phyloP scores from a whole-genome alignment of 2,113 vertebrate genomes.

The Pogonocichla stellata region DNA sequence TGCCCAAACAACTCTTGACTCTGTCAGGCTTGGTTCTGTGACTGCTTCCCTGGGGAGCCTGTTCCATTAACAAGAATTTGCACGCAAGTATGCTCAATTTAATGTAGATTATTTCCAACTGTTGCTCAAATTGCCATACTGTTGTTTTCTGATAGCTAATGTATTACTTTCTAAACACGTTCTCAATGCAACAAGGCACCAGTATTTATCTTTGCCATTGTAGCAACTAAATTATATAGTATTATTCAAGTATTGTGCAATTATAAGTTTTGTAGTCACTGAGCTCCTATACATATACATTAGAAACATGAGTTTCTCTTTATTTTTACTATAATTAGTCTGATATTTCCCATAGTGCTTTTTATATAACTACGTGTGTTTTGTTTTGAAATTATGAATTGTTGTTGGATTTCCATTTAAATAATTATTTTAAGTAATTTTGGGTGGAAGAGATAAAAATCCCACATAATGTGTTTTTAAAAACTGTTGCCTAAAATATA shows the following conservation, averaged over 20 bases:
- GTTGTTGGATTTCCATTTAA: neutral
- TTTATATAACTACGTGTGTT: neutral
- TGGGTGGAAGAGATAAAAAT: neutral
- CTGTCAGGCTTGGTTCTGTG: neutral
- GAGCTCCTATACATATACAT: neutral
- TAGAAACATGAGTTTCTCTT: neutral
- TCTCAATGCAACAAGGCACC: neutral
- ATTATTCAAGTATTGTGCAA: constrained; percentile 1
- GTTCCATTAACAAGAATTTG: neutral
- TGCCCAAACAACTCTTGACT: neutral
- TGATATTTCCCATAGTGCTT: neutral
- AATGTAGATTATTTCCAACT: neutral
- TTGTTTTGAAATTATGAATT: neutral
- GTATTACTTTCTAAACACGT: neutral
- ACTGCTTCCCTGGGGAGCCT: neutral
- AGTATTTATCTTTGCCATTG: neutral
- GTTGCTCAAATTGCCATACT: neutral
- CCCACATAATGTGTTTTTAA: neutral
- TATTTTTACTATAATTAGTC: neutral
- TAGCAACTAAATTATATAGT: neutral
- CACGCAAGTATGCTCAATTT: neutral
- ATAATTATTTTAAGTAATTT: neutral
- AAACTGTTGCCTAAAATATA: neutral
- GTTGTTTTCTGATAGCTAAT: constrained; percentile 13
- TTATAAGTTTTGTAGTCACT: constrained; percentile 14